phyloP scores from a whole-genome alignment of 2,888 invertebrate species.

The Zhuqinia jingwanae region DNA sequence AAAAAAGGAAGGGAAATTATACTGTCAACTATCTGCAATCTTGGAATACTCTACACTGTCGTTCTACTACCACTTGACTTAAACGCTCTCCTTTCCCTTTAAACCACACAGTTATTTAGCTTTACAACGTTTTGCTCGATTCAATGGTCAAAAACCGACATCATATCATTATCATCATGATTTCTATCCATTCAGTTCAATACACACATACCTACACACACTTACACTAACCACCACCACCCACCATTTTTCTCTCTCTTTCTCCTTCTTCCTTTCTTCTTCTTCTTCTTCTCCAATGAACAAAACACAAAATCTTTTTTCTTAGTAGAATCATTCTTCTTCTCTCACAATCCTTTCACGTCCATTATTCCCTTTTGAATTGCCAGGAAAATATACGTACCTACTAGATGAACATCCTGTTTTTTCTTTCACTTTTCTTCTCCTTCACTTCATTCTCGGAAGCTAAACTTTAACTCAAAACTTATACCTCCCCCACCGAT shows the following conservation, averaged over 20 bases:
- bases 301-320: slow-evolving; percentile 37
- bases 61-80: too few species aligned
- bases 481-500: background rate
- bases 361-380: slow-evolving; percentile 58
- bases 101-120: background rate
- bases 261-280: too few species aligned
- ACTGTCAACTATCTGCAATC: background rate
- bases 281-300: slow-evolving; percentile 39
- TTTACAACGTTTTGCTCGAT: slow-evolving; percentile 40
- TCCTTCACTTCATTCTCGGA: background rate
- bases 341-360: slow-evolving; percentile 46
- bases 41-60: background rate
- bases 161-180: slow-evolving; percentile 26
- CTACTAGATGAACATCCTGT: slow-evolving; percentile 49
- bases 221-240: too few species aligned
- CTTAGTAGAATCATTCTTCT: background rate
- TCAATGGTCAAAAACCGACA: slow-evolving; percentile 51
- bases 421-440: slow-evolving; percentile 31
- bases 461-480: background rate
- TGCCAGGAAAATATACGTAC: slow-evolving; percentile 47
- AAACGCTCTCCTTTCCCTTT: background rate
- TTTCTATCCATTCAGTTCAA: slow-evolving; percentile 46
- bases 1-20: too few species aligned
- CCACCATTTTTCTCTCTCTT: too few species aligned
- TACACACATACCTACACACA: background rate